phyloP scores from a whole-genome alignment of 2,113 vertebrate genomes.

The Neomonachus schauinslandi region DNA sequence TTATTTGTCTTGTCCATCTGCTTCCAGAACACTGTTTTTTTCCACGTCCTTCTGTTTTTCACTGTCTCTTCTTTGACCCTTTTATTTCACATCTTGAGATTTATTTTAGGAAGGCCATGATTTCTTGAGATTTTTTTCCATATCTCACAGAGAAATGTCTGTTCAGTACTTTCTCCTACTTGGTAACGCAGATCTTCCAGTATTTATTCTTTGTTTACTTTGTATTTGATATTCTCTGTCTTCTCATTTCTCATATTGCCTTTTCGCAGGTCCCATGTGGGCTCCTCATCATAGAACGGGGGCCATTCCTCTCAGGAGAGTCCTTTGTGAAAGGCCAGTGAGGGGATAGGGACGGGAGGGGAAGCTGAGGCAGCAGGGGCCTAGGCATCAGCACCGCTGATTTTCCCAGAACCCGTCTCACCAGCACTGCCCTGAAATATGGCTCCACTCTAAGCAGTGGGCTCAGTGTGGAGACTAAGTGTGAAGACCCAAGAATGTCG shows the following conservation, averaged over 20 bases:
- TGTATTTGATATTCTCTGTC: neutral
- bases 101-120: neutral
- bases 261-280: neutral
- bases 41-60: neutral
- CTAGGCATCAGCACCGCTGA: fast-evolving
- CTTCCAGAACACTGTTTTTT: neutral
- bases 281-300: neutral
- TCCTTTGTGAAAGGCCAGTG: neutral
- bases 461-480: neutral
- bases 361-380: neutral
- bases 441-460: neutral
- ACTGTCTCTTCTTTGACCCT: neutral
- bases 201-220: neutral
- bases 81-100: constrained; percentile 10
- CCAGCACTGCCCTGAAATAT: neutral
- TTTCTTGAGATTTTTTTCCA: neutral
- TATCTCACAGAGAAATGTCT: neutral
- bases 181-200: neutral
- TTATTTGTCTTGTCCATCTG: neutral
- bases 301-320: neutral
- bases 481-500: neutral
- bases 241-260: neutral
- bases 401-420: neutral
- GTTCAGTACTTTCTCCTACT: neutral
- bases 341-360: neutral